A percentile compares a stretch with the other conserved stretches of the same genome.
Conservation (phyloP, 2,113 vertebrate species). For the Aphyosemion australe region DNA sequence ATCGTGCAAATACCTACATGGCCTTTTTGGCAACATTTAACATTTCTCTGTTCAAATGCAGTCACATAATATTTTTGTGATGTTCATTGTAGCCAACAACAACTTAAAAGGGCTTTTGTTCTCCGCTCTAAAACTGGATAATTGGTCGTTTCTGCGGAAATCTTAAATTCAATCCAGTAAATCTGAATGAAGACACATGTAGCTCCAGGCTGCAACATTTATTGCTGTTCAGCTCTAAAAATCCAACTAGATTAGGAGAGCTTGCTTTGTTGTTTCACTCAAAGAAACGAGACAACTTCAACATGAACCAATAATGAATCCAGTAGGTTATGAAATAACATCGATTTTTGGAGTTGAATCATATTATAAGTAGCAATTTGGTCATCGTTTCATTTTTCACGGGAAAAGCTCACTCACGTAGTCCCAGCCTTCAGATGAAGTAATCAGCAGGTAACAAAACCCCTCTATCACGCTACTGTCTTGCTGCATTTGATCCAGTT, state of each 20-base stretch:
- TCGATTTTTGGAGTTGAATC: not conserved
- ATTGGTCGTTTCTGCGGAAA: not conserved
- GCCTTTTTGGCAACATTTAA: not conserved
- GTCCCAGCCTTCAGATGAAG: not conserved
- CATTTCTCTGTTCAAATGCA: not conserved
- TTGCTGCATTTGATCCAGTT: not conserved
- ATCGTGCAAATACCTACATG: not conserved
- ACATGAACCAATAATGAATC: too few relatives aligned
- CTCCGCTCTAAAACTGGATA: not conserved
- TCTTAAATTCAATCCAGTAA: not conserved
- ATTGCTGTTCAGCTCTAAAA: not conserved
- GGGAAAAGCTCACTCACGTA: not conserved
- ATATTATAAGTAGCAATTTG: not conserved
- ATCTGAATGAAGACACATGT: not conserved
- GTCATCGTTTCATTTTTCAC: not conserved
- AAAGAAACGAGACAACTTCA: not conserved
- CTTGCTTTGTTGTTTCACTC: not conserved
- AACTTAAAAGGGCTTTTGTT: not conserved
- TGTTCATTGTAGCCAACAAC: not conserved
- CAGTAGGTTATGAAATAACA: too few relatives aligned
- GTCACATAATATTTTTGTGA: not conserved
- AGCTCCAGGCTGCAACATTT: not conserved
- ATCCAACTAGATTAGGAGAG: too few relatives aligned
- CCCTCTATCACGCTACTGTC: too few relatives aligned
- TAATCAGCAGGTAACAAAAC: too few relatives aligned